Conservation (phyloP, 1,140 invertebrate species). For the Ectropis grisescens region DNA sequence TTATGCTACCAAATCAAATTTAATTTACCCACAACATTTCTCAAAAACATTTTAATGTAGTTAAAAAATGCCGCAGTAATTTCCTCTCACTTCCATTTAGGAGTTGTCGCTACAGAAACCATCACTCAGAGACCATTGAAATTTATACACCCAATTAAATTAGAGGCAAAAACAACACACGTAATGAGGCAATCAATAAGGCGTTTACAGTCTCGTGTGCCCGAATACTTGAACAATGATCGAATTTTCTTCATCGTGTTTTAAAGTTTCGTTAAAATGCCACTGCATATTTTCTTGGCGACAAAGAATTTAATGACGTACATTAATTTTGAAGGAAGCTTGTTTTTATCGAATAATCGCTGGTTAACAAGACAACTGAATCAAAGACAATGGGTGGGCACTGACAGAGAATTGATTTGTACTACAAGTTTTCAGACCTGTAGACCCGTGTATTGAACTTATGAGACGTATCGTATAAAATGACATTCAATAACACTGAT, state of each 20-base stretch:
- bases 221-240: too few species aligned
- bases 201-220: too few species aligned
- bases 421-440: too few species aligned
- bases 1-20: too few species aligned
- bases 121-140: slow-evolving; percentile 34
- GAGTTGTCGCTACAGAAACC: too few species aligned
- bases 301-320: slow-evolving; percentile 28
- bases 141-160: slow-evolving; percentile 47
- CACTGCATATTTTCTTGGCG: slow-evolving; percentile 15
- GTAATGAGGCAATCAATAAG: slow-evolving; percentile 37
- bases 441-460: too few species aligned
- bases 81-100: too few species aligned
- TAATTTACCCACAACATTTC: too few species aligned
- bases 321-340: slow-evolving; percentile 43
- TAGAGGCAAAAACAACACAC: slow-evolving; percentile 22
- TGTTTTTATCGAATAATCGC: slow-evolving; percentile 26
- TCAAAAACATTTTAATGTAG: too few species aligned
- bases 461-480: too few species aligned
- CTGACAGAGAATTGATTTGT: slow-evolving; percentile 41
- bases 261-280: slow-evolving; percentile 48
- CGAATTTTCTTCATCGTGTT: slow-evolving; percentile 36
- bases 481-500: too few species aligned
- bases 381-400: slow-evolving; percentile 48
- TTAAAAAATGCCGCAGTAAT: too few species aligned
- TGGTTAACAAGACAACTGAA: slow-evolving; percentile 46